These are phyloP conservation scores for Anthrax anthrax DNA, from an alignment of 2,888 invertebrate genomes.

Conservation along the genomic window DNA sequence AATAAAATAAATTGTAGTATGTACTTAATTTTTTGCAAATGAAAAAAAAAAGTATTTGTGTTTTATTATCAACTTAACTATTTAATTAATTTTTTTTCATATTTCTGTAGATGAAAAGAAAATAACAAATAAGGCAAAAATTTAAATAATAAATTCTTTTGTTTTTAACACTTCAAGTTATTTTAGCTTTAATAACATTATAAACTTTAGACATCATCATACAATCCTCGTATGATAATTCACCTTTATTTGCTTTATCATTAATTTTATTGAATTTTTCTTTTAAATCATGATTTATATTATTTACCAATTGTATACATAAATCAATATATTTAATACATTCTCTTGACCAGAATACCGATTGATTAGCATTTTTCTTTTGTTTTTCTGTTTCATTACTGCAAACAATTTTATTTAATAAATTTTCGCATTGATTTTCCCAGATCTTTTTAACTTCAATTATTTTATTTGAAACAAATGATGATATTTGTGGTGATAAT, in stretches of 20 bases:
- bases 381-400: constrained; percentile 3
- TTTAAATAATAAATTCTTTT: too few species aligned
- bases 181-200: constrained; percentile 18
- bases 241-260: constrained; percentile 23
- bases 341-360: constrained; percentile 31
- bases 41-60: not conserved
- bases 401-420: constrained; percentile 16
- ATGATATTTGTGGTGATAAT: constrained; percentile 2
- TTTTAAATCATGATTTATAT: constrained; percentile 13
- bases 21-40: not conserved
- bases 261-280: constrained; percentile 23
- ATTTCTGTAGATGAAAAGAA: too few species aligned
- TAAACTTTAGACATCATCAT: constrained; percentile 25
- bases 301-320: constrained; percentile 15
- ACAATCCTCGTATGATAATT: constrained; percentile 30
- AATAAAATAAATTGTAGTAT: not conserved
- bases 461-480: constrained; percentile 10
- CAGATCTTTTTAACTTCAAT: constrained; percentile 12
- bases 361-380: constrained; percentile 12
- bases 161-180: not conserved
- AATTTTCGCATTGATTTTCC: constrained; percentile 16
- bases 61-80: too few species aligned
- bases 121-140: too few species aligned
- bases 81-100: too few species aligned
- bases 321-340: constrained; percentile 24